These are phyloP conservation scores for Macaria notata DNA, from an alignment of 2,888 invertebrate genomes.

Conservation along the genomic window DNA sequence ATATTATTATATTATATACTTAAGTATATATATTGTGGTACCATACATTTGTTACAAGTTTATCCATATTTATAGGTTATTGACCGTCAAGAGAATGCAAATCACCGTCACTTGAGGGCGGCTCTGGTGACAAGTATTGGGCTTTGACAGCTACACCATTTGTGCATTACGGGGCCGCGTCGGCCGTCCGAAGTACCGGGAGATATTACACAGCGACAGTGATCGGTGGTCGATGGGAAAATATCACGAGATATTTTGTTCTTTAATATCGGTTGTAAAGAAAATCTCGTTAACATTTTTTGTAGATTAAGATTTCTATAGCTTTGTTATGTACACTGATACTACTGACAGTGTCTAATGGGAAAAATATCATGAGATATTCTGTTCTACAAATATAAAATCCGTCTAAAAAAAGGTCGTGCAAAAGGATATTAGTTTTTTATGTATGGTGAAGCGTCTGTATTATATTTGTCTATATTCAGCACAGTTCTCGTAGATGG, in stretches of 20 bases:
- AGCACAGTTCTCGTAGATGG: background rate
- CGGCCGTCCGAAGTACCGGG: constrained; percentile 5
- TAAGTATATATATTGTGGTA: too few relatives aligned
- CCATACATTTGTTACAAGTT: background rate
- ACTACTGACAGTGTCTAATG: background rate
- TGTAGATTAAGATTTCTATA: background rate
- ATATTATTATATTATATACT: too few relatives aligned
- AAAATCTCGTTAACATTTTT: background rate
- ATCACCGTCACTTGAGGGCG: constrained; percentile 8
- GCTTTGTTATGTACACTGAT: background rate
- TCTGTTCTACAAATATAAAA: background rate
- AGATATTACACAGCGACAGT: background rate
- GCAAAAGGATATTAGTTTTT: too few relatives aligned
- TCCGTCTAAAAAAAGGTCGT: background rate
- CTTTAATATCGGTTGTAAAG: too few relatives aligned
- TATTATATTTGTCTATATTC: too few relatives aligned
- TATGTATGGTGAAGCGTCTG: too few relatives aligned
- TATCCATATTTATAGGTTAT: background rate
- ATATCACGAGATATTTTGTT: background rate
- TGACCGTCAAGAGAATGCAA: constrained; percentile 9
- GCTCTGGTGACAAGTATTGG: constrained; percentile 6
- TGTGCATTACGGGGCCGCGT: constrained; percentile 16
- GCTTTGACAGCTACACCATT: constrained; percentile 24
- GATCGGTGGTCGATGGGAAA: constrained; percentile 1
- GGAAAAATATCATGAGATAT: background rate